Evolutionary conservation across 2,888 invertebrate genomes (phyloP).

Genomic region (Eilema sororculum): DNA sequence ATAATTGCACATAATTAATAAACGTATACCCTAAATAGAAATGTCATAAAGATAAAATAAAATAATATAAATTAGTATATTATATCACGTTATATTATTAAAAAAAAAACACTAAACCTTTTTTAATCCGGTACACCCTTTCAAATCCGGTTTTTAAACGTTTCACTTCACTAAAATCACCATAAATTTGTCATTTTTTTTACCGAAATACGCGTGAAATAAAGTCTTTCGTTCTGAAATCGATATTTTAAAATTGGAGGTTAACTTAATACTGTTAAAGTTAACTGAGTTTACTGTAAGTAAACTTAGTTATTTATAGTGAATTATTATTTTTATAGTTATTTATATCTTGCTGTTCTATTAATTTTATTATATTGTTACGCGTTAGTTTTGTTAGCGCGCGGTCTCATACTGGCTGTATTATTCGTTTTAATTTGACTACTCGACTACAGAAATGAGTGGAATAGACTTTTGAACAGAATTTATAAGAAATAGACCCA

Average conservation of each 20-base stretch:
- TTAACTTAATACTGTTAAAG: not conserved
- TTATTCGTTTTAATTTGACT: constrained; percentile 67
- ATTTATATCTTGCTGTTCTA: constrained; percentile 18
- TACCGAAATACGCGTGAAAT: not conserved
- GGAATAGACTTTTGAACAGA: constrained; percentile 39
- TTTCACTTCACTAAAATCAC: constrained; percentile 21
- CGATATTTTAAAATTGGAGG: not conserved
- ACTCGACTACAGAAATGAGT: constrained; percentile 37
- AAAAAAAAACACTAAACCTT: not conserved
- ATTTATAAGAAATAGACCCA: not conserved
- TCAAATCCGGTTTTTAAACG: not conserved
- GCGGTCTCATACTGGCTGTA: constrained; percentile 71
- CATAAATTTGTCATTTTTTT: not conserved
- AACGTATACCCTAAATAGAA: not conserved
- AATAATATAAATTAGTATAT: too few species aligned
- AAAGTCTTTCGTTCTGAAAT: not conserved
- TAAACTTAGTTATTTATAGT: not conserved
- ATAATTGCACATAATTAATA: not conserved
- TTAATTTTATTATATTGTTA: constrained; percentile 45
- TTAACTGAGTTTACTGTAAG: not conserved
- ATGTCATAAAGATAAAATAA: constrained; percentile 6
- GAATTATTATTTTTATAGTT: constrained; percentile 7
- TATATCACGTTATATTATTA: not conserved
- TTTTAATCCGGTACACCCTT: not conserved
- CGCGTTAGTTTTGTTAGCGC: constrained; percentile 68